A percentile compares a stretch with the other conserved stretches of the same genome.
Conservation (phyloP, 2,797 vertebrate species). For the Euphonia xanthogaster region DNA sequence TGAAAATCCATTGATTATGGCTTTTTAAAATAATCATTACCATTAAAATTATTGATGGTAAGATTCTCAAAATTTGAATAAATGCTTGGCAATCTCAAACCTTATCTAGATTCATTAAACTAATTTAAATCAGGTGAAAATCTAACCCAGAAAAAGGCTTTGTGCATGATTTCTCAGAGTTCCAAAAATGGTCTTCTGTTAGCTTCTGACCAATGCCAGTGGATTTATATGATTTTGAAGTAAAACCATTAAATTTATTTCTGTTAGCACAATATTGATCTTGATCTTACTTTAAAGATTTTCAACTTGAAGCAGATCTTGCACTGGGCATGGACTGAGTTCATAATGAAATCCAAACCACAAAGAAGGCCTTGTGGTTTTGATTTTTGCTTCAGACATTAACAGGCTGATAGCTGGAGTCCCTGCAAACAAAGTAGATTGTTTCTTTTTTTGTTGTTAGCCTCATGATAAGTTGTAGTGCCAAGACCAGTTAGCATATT, state of each 20-base stretch:
- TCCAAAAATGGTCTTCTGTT: not conserved
- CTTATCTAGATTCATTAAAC: not conserved
- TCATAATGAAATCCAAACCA: not conserved
- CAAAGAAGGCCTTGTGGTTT: not conserved
- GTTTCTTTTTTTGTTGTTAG: not conserved
- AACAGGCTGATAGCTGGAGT: not conserved
- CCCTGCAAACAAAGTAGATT: not conserved
- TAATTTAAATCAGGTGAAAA: not conserved
- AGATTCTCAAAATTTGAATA: not conserved
- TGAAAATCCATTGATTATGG: not conserved
- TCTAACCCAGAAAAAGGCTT: not conserved
- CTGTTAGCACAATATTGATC: not conserved
- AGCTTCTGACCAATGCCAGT: not conserved
- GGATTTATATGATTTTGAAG: not conserved
- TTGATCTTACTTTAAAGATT: not conserved
- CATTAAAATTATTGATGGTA: not conserved
- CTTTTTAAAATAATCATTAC: not conserved
- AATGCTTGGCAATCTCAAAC: not conserved
- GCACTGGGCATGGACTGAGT: not conserved
- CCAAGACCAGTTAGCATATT: not conserved
- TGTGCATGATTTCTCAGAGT: not conserved
- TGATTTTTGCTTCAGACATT: not conserved
- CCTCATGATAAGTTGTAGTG: not conserved
- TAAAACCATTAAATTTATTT: not conserved
- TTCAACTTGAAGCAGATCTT: not conserved